Percentiles rank a stretch among this genome's conserved stretches.
phyloP scores from a whole-genome alignment of 2,113 vertebrate genomes.

The Microtus ochrogaster region DNA sequence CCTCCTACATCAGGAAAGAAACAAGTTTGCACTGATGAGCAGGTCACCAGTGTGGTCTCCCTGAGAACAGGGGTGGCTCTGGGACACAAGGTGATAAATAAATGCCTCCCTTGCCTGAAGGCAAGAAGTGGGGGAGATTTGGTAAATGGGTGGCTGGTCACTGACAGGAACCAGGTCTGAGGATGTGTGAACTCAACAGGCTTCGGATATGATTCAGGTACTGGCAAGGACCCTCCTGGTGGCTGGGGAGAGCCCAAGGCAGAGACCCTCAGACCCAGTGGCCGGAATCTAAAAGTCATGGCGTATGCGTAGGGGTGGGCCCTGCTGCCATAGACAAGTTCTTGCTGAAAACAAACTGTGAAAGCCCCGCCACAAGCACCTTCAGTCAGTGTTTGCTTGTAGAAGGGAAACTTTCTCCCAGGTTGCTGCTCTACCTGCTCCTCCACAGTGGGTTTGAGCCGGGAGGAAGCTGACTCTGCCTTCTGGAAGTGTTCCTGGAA shows the following conservation, averaged over 20 bases:
- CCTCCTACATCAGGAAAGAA: background rate
- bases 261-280: fast-evolving
- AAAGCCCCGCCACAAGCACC: background rate
- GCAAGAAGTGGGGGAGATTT: background rate
- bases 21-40: background rate
- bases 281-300: background rate
- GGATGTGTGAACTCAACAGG: background rate
- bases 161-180: background rate
- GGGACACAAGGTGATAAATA: background rate
- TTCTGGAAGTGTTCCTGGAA: background rate
- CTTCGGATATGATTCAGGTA: background rate
- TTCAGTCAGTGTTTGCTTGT: background rate
- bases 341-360: background rate
- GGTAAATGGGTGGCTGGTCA: background rate
- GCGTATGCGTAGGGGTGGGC: fast-evolving
- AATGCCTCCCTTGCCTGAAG: background rate
- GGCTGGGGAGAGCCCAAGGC: background rate
- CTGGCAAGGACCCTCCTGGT: background rate
- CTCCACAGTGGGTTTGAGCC: fast-evolving
- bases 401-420: background rate
- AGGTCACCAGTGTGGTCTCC: background rate
- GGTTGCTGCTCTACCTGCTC: fast-evolving
- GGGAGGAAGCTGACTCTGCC: background rate
- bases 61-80: background rate
- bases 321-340: background rate